These are phyloP conservation scores for Geotrupes spiniger DNA, from an alignment of 2,888 invertebrate genomes.

Conservation along the genomic window DNA sequence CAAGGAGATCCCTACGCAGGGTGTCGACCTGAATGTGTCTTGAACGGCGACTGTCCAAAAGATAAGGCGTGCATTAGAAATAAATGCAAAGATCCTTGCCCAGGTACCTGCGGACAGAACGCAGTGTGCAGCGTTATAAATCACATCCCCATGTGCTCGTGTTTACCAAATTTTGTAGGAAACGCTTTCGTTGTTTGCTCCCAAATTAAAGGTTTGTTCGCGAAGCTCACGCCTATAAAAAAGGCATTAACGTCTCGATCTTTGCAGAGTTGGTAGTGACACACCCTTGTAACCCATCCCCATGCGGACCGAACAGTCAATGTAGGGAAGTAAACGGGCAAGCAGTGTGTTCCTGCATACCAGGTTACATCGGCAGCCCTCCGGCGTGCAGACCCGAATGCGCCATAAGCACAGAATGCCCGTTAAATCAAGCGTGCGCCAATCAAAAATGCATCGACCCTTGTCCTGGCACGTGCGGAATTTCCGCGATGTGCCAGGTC, in stretches of 20 bases:
- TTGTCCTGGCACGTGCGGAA: conserved; percentile 80
- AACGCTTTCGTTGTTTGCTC: conserved; percentile 66
- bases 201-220: conserved; percentile 45
- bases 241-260: conserved; percentile 11
- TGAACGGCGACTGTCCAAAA: conserved; percentile 63
- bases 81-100: conserved; percentile 66
- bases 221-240: neutral
- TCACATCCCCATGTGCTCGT: conserved; percentile 74
- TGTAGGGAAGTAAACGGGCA: conserved; percentile 71
- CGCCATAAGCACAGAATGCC: conserved; percentile 70
- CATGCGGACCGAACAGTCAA: conserved; percentile 78
- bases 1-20: conserved; percentile 73
- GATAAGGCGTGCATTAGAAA: conserved; percentile 65
- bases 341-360: conserved; percentile 69
- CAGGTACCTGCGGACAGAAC: conserved; percentile 67
- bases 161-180: conserved; percentile 63
- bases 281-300: conserved; percentile 67
- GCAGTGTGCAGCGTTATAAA: conserved; percentile 71
- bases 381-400: conserved; percentile 79
- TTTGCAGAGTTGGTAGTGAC: conserved; percentile 25
- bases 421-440: conserved; percentile 69
- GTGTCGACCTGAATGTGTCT: conserved; percentile 70
- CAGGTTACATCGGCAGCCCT: conserved; percentile 70
- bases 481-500: conserved; percentile 71
- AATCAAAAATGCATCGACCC: conserved; percentile 80